Evolutionary conservation across 2,888 invertebrate genomes (phyloP), one percentile per base, ranked within the genome.

Genomic region (Cybosia mesomella): DNA sequence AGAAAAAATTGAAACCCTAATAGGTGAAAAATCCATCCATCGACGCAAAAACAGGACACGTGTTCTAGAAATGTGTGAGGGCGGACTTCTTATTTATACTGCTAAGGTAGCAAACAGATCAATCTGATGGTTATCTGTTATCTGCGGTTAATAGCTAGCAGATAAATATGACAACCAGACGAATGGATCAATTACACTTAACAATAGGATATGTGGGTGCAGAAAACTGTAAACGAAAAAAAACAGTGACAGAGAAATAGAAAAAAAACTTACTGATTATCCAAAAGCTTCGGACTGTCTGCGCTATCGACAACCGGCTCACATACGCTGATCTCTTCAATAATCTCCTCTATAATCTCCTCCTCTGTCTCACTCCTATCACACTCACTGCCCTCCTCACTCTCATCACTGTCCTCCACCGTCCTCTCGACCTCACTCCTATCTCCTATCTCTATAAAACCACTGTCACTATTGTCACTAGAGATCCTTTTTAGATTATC

Each of bases 401-500:
- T 85, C 64, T 85, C 90, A 63, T 85, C 91, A 85, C 87, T 88
- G 24, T 86, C 89, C 58, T 86, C 77, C 22, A 63, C 69, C 77
- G 82, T 85, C 64, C 85, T 84, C 71, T 91, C 91, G 64, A 88
- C 87, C 53, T 87, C 90, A 71, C 91, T 88, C 66, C 80, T 92
- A 74, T 93, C 94, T 81, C 90, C 88, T 75, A 88, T 87, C 67
- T 95, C 95, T 81, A 94, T 79, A 71, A 95, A 95, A 2, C 95
- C 95, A 92, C 95, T 95, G 68, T 95, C 95, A 93, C 95, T 95
- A 70, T 91, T 95, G 74, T 95, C 95, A 90, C 91, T 92, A 2
- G 91, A 90, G 72, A 93, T 91, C 77, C 90, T 83, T 80, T 89
- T 88, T 0, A 92, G 79, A 59, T 85, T 86, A 11, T 89, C 87